These are phyloP conservation scores for Bombycilla garrulus DNA, from an alignment of 2,113 vertebrate genomes.

Conservation along the genomic window DNA sequence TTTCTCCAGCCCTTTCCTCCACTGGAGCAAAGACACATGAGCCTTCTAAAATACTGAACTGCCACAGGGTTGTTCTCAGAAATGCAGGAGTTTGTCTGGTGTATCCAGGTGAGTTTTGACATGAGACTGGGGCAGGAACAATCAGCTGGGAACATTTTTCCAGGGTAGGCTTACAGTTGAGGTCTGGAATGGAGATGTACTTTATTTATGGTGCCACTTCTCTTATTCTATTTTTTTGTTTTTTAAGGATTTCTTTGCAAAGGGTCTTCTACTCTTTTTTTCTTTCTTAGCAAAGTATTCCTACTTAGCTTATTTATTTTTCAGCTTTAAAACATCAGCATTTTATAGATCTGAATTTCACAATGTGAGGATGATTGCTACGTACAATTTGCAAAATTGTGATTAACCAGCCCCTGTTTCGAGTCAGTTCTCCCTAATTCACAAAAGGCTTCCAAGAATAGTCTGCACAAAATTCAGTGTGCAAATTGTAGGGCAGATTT, in stretches of 20 bases:
- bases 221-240: constrained; percentile 43
- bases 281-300: constrained; percentile 61
- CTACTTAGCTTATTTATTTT: constrained; percentile 79
- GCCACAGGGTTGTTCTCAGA: neutral
- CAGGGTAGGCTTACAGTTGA: neutral
- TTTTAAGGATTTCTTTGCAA: constrained; percentile 67
- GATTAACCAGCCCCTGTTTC: constrained; percentile 81
- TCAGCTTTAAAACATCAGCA: constrained; percentile 80
- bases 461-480: constrained; percentile 79
- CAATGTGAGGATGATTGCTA: constrained; percentile 83
- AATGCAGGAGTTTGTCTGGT: neutral
- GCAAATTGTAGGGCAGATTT: constrained; percentile 82
- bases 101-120: constrained; percentile 30
- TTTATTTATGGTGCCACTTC: constrained; percentile 28
- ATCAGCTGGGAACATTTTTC: neutral
- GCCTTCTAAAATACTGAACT: neutral
- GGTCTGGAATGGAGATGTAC: neutral
- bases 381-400: constrained; percentile 82
- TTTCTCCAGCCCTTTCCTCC: neutral
- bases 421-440: constrained; percentile 78
- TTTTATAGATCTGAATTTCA: constrained; percentile 80
- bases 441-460: constrained; percentile 83
- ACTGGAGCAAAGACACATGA: neutral
- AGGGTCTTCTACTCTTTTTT: constrained; percentile 52
- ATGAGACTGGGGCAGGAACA: neutral